These are phyloP conservation scores for Xestia ashworthii DNA, from an alignment of 2,888 invertebrate species.

Conservation along the genomic window DNA sequence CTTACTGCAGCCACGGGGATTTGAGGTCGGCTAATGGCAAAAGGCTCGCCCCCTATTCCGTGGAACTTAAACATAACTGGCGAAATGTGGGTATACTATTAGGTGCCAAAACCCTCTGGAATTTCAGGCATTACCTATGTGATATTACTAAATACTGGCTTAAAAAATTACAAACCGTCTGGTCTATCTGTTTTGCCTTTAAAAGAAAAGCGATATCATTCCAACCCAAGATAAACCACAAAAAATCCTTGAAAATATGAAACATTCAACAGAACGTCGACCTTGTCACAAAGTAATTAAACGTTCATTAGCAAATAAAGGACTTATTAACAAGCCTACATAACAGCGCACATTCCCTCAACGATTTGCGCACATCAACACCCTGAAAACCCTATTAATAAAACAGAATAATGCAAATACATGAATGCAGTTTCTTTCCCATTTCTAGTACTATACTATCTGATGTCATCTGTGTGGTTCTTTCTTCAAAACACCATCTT, in stretches of 20 bases:
- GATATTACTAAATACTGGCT: neutral
- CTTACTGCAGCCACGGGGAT: too few species aligned
- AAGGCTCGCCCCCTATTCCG: too few species aligned
- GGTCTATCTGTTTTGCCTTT: neutral
- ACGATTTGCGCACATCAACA: neutral
- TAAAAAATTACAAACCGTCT: neutral
- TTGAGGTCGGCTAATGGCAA: too few species aligned
- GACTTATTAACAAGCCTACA: neutral
- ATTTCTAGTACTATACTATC: neutral
- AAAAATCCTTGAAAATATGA: neutral
- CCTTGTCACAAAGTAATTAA: conserved; percentile 9
- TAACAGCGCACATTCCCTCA: neutral
- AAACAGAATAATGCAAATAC: neutral
- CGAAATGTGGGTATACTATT: neutral
- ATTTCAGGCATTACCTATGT: neutral
- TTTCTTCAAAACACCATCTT: too few species aligned
- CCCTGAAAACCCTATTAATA: neutral
- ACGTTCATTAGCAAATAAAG: neutral
- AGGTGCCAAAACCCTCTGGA: neutral
- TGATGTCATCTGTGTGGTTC: too few species aligned
- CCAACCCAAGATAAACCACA: neutral
- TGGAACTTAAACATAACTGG: neutral
- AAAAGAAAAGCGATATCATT: neutral
- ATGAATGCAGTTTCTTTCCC: neutral
- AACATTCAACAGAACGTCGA: neutral